A percentile compares a stretch with the other conserved stretches of the same genome.
Conservation (phyloP, 1,140 invertebrate species). For the Drosophila ohnishii region DNA sequence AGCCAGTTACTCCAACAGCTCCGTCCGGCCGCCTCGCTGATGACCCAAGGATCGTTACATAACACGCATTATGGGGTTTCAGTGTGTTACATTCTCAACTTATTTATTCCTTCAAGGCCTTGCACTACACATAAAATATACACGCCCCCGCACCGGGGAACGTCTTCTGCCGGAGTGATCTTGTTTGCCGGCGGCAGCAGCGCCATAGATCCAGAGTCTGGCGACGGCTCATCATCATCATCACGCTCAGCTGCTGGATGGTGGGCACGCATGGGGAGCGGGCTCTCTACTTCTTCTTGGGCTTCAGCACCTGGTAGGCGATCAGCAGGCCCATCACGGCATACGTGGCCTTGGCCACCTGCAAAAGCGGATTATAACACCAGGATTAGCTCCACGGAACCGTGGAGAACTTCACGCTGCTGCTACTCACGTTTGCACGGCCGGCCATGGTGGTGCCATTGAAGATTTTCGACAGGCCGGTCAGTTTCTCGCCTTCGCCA, state of each 20-base stretch:
- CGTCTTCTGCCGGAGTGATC: slow-evolving; percentile 7
- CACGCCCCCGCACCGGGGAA: slow-evolving; percentile 18
- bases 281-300: slow-evolving; percentile 85
- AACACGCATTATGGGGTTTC: slow-evolving; percentile 37
- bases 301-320: slow-evolving; percentile 85
- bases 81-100: slow-evolving; percentile 52
- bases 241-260: slow-evolving; percentile 8
- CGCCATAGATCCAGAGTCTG: slow-evolving; percentile 10
- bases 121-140: slow-evolving; percentile 71
- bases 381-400: slow-evolving; percentile 10
- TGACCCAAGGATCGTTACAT: slow-evolving; percentile 54
- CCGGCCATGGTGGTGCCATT: slow-evolving; percentile 86
- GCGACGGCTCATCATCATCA: not conserved
- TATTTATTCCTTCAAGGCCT: slow-evolving; percentile 69
- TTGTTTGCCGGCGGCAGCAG: slow-evolving; percentile 19
- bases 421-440: slow-evolving; percentile 86
- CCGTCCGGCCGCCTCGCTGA: not conserved
- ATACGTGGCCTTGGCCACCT: slow-evolving; percentile 87
- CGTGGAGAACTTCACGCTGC: too few relatives aligned
- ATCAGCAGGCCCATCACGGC: slow-evolving; percentile 85
- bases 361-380: slow-evolving; percentile 63
- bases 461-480: slow-evolving; percentile 86
- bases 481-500: slow-evolving; percentile 86
- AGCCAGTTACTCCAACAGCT: not conserved
- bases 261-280: not conserved